A percentile compares a stretch with the other conserved stretches of the same genome.
These are phyloP conservation scores for Yponomeuta evonymella DNA, from an alignment of 2,888 invertebrate genomes.

Conservation along the genomic window DNA sequence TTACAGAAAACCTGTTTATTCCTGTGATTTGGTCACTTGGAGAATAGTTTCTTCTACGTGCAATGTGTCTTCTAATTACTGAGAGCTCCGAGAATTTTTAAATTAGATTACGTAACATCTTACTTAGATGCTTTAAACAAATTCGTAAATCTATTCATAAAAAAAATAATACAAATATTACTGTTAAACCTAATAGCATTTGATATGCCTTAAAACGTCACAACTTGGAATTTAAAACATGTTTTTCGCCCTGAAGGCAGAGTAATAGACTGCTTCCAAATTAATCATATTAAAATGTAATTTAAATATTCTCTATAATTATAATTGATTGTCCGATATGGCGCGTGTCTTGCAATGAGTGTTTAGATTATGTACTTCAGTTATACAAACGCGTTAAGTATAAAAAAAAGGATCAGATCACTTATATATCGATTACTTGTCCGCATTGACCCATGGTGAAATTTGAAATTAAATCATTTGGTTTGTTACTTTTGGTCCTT, in stretches of 20 bases:
- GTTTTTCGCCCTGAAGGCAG: conserved; percentile 44
- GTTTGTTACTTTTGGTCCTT: neutral
- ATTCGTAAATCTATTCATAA: neutral
- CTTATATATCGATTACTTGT: neutral
- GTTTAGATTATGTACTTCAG: neutral
- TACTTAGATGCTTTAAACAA: too few species aligned
- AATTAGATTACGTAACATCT: too few species aligned
- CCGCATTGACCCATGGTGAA: neutral
- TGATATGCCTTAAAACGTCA: conserved; percentile 62
- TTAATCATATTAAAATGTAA: conserved; percentile 20
- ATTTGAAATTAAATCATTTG: neutral
- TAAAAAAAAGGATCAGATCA: neutral
- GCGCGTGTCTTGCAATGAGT: conserved; percentile 25
- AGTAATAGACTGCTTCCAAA: conserved; percentile 24
- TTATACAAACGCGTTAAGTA: neutral
- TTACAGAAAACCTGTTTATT: neutral
- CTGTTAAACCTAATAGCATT: conserved; percentile 39
- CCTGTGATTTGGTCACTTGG: conserved; percentile 56
- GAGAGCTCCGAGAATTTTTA: neutral
- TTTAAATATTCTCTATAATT: neutral
- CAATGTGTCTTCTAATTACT: conserved; percentile 25
- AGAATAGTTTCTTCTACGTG: conserved; percentile 50
- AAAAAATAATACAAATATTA: neutral
- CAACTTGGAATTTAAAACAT: conserved; percentile 53
- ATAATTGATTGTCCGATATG: conserved; percentile 26